These are phyloP conservation scores for Malurus leucopterus DNA, from an alignment of 2,797 vertebrate species.

Conservation along the genomic window DNA sequence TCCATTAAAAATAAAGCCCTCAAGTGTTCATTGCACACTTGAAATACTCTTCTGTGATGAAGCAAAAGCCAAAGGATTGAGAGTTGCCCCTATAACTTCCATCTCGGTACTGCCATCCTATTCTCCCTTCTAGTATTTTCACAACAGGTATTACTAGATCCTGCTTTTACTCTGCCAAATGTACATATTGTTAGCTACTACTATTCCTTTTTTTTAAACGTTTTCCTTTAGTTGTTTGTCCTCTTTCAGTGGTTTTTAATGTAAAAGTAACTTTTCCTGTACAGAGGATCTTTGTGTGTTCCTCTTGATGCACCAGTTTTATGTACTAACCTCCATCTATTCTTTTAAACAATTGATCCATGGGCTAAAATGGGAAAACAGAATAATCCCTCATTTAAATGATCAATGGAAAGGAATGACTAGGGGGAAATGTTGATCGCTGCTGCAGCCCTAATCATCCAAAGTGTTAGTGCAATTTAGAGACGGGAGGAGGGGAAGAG, in stretches of 20 bases:
- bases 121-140: not conserved
- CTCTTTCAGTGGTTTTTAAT: not conserved
- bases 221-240: not conserved
- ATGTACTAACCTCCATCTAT: not conserved
- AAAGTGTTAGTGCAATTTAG: constrained; percentile 47
- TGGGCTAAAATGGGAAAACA: constrained; percentile 48
- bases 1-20: not conserved
- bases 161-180: not conserved
- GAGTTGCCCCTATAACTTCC: not conserved
- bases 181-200: not conserved
- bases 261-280: not conserved
- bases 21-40: not conserved
- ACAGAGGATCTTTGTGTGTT: not conserved
- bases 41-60: not conserved
- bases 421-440: constrained; percentile 2
- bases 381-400: constrained; percentile 66
- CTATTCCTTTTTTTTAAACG: not conserved
- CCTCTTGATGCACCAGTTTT: not conserved
- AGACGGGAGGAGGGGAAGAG: constrained; percentile 13
- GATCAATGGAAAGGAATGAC: constrained; percentile 58
- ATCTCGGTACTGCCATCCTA: not conserved
- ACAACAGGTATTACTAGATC: not conserved
- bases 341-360: constrained; percentile 58
- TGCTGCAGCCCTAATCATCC: constrained; percentile 25
- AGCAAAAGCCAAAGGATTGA: not conserved